Percentiles rank a stretch among this genome's conserved stretches.
Evolutionary conservation across 2,888 invertebrate genomes (phyloP).

Genomic region (Agonopterix alstromeriana): DNA sequence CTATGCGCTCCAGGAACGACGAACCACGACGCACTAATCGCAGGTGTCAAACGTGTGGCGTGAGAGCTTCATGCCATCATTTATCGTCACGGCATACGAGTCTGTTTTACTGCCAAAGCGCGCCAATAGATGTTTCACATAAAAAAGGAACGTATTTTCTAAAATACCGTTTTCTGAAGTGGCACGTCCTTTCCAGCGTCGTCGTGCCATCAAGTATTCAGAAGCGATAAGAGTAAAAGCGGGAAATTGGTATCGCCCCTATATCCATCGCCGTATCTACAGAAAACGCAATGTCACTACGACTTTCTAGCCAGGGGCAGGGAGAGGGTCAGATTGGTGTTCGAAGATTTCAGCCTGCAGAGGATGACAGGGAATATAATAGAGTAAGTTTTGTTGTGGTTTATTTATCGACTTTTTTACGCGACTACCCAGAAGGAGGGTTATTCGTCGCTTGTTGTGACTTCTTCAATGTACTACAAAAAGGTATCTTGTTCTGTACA

Average conservation of each 20-base stretch:
- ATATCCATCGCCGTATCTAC: slow-evolving; percentile 87
- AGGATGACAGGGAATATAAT: slow-evolving; percentile 77
- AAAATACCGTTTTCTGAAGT: slow-evolving; percentile 7
- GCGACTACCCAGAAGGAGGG: neutral
- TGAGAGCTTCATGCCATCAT: no score
- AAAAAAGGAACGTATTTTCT: neutral
- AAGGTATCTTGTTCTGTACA: no score
- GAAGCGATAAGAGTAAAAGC: slow-evolving; percentile 86
- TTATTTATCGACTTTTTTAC: neutral
- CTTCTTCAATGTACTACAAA: no score
- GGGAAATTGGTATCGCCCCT: slow-evolving; percentile 90
- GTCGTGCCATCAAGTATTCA: slow-evolving; percentile 85
- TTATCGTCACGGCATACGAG: no score
- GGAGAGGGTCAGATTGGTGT: slow-evolving; percentile 89
- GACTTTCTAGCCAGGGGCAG: slow-evolving; percentile 91
- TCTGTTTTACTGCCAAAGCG: no score
- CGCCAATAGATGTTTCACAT: no score
- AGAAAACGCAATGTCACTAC: slow-evolving; percentile 89
- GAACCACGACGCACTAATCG: no score
- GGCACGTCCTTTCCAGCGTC: slow-evolving; percentile 74
- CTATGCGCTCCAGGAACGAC: no score
- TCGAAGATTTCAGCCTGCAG: slow-evolving; percentile 88
- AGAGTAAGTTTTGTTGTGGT: slow-evolving; percentile 72
- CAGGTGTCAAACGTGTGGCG: no score
- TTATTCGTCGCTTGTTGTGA: no score